phyloP scores from a whole-genome alignment of 2,797 vertebrate species.

The Clarias platycephalus region DNA sequence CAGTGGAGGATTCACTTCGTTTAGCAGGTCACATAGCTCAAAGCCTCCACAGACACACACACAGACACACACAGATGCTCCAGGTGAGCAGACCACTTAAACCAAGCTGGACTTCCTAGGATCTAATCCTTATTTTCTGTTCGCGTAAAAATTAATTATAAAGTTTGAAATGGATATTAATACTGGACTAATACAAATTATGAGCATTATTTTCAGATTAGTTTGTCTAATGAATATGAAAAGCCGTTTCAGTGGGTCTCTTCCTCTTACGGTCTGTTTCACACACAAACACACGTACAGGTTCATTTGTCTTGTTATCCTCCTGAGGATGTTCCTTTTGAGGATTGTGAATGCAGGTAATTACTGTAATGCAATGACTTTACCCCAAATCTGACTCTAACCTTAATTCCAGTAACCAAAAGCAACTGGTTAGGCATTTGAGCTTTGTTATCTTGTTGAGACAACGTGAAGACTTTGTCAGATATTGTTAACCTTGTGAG shows the following conservation, averaged over 20 bases:
- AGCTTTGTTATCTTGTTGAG: too few species aligned
- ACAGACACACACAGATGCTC: constrained; percentile 12
- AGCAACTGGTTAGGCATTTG: neutral
- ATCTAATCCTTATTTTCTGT: neutral
- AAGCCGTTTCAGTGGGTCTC: neutral
- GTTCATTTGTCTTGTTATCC: neutral
- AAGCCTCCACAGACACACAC: neutral
- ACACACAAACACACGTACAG: neutral
- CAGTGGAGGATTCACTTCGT: constrained; percentile 47
- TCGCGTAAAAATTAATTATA: neutral
- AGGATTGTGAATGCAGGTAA: neutral
- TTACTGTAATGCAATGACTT: neutral
- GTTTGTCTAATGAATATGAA: neutral
- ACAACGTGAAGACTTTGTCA: neutral
- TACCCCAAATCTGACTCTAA: neutral
- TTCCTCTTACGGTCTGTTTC: neutral
- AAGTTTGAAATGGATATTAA: neutral
- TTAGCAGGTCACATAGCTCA: constrained; percentile 28
- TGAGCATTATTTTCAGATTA: neutral
- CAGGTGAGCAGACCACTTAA: neutral
- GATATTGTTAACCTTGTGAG: neutral
- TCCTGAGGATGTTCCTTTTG: neutral
- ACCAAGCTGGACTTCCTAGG: neutral
- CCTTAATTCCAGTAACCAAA: neutral
- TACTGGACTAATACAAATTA: neutral